A percentile compares a stretch with the other conserved stretches of the same genome.
phyloP scores from a whole-genome alignment of 2,113 vertebrate genomes.

The Onychostruthus taczanowskii region DNA sequence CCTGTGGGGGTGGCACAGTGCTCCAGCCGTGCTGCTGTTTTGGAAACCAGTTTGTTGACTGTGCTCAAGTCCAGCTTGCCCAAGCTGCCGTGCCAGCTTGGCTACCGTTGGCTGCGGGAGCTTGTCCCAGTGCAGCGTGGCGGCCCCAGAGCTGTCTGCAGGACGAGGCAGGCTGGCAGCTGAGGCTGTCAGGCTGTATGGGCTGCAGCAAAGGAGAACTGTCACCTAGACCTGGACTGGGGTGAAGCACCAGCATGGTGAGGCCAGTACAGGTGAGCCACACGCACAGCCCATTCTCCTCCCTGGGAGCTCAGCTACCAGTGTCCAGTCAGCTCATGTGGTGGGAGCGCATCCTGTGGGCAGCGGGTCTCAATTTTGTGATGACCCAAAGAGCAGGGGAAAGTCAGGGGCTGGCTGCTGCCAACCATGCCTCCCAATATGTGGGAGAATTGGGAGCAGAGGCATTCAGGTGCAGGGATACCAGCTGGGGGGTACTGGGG shows the following conservation, averaged over 20 bases:
- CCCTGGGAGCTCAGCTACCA: not conserved
- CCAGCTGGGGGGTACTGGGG: fast-evolving
- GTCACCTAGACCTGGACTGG: not conserved
- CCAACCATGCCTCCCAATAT: fast-evolving
- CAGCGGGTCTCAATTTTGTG: fast-evolving
- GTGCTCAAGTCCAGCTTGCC: not conserved
- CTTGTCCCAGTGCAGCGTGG: not conserved
- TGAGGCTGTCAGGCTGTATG: not conserved
- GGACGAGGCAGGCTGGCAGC: not conserved
- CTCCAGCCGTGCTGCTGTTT: not conserved
- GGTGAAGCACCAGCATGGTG: not conserved
- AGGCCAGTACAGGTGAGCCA: conserved; percentile 28
- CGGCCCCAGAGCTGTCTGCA: not conserved
- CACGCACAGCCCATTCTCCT: not conserved
- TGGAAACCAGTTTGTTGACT: not conserved
- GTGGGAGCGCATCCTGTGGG: not conserved
- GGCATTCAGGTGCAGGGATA: not conserved
- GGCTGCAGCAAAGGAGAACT: not conserved
- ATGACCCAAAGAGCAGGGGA: not conserved
- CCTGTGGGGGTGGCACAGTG: not conserved
- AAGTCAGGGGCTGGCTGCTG: not conserved
- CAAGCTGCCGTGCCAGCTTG: not conserved
- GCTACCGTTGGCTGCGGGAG: not conserved
- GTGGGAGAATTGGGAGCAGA: not conserved
- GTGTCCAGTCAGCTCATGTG: not conserved